These are phyloP conservation scores for Leptinotarsa rubiginosa DNA, from an alignment of 2,888 invertebrate species.

Conservation along the genomic window DNA sequence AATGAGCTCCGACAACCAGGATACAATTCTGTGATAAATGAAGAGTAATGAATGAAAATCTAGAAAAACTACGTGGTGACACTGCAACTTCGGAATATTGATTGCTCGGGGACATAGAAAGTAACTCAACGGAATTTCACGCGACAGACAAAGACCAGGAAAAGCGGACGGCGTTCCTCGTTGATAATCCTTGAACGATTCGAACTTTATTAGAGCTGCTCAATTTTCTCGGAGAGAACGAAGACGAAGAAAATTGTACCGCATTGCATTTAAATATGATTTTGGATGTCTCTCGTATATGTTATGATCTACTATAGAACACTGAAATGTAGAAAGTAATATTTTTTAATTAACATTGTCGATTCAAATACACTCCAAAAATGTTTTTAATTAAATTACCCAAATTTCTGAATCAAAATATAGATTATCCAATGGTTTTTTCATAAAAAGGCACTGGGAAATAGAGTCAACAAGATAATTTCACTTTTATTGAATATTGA, in stretches of 20 bases:
- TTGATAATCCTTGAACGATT: conserved; percentile 62
- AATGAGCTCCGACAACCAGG: not conserved
- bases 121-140: conserved; percentile 50
- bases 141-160: conserved; percentile 43
- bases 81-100: conserved; percentile 25
- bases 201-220: conserved; percentile 59
- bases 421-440: too few relatives aligned
- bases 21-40: conserved; percentile 6
- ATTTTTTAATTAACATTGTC: too few relatives aligned
- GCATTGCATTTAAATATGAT: not conserved
- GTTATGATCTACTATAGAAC: too few relatives aligned
- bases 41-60: conserved; percentile 1
- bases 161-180: conserved; percentile 51
- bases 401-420: too few relatives aligned
- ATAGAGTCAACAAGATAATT: too few relatives aligned
- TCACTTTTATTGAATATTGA: too few relatives aligned
- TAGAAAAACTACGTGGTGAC: conserved; percentile 8
- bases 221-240: conserved; percentile 27
- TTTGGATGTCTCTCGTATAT: too few relatives aligned
- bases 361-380: too few relatives aligned
- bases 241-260: conserved; percentile 21
- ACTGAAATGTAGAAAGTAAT: too few relatives aligned
- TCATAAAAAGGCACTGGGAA: too few relatives aligned
- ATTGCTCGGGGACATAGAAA: conserved; percentile 44
- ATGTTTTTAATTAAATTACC: too few relatives aligned